Evolutionary conservation across 2,888 invertebrate species (phyloP), one percentile per base, ranked within the genome.

Genomic region (Eutolmus rufibarbis): DNA sequence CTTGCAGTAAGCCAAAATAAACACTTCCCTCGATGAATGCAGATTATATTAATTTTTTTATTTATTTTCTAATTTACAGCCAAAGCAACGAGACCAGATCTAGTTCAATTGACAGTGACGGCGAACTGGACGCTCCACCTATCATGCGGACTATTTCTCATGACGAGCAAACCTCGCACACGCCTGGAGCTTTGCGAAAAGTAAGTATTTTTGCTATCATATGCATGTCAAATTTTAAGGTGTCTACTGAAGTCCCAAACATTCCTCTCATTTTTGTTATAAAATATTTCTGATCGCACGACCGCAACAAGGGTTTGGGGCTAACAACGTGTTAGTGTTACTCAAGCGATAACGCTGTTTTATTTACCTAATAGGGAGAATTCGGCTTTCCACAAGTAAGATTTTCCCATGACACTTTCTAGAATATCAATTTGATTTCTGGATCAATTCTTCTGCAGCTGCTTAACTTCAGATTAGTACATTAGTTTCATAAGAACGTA

Each of bases 101-200:
- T 74, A 93, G 93, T 90, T 93, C 93, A 89, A 91, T 94, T 89
- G 94, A 94, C 89, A 94, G 94, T 89, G 94, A 93, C 89, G 94
- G 93, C 85, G 94, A 94, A 89, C 93, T 93, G 89, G 93, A 93
- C 86, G 92, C 92, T 57, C 93, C 93, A 89, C 91, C 93, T 84
- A 94, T 95, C 76, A 93, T 95, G 87, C 92, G 95, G 81, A 94
- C 95, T 14, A 95, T 95, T 90, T 95, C 95, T 9, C 94, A 94
- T 14, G 95, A 95, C 90, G 94, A 94, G 86, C 94, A 94, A 31
- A 91, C 91, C 87, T 90, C 91, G 87, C 92, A 91, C 89, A 94
- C 94, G 40, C 94, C 94, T 74, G 91, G 92, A 89, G 91, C 91
- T 86, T 89, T 92, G 87, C 91, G 93, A 89, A 93, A 93, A 91